A percentile compares a stretch with the other conserved stretches of the same genome.
Evolutionary conservation across 2,113 vertebrate genomes (phyloP).

Genomic region (Athene cunicularia): DNA sequence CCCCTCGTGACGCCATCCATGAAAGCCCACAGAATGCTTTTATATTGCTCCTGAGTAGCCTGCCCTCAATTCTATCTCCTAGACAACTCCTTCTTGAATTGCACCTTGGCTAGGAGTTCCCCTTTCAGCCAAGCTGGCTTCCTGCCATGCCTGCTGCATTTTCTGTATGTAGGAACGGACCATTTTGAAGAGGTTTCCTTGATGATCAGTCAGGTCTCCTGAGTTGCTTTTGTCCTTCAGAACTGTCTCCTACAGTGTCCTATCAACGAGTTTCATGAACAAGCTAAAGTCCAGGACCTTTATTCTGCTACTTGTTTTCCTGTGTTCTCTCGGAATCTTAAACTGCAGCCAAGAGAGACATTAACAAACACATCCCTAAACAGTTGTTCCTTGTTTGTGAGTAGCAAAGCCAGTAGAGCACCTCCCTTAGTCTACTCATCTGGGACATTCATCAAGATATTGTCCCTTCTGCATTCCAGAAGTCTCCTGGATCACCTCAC

Average conservation of each 20-base stretch:
- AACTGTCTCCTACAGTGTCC: neutral
- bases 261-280: neutral
- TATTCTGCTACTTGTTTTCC: neutral
- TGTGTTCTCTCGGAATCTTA: neutral
- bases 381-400: neutral
- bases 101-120: neutral
- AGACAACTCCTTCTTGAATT: neutral
- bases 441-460: neutral
- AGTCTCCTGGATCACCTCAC: neutral
- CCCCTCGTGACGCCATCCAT: neutral
- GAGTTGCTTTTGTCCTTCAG: neutral
- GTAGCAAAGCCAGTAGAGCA: neutral
- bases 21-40: neutral
- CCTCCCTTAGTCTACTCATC: neutral
- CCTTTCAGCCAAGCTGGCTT: neutral
- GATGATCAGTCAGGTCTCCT: neutral
- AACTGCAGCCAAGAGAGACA: neutral
- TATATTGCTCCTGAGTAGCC: neutral
- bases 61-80: neutral
- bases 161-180: neutral
- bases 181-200: neutral
- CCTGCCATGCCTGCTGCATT: neutral
- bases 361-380: neutral
- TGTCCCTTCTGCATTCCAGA: neutral
- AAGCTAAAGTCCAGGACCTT: neutral